Evolutionary conservation across 2,797 vertebrate genomes (phyloP).

Genomic region (Carcharodon carcharias): DNA sequence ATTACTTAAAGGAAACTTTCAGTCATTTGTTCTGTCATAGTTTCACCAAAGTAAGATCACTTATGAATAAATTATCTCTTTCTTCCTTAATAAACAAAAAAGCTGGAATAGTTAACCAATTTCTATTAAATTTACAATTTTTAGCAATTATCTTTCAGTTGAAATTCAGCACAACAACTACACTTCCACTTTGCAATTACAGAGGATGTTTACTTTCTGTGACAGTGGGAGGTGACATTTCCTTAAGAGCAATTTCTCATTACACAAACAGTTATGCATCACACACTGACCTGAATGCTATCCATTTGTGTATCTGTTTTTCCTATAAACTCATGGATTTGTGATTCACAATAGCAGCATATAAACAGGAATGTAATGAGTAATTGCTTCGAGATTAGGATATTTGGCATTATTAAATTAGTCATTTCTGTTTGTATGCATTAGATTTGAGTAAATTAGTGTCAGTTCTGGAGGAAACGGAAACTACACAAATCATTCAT

Average conservation of each 20-base stretch:
- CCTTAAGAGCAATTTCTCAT: conserved; percentile 20
- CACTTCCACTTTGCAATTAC: not conserved
- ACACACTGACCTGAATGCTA: not conserved
- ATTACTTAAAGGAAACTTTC: conserved; percentile 29
- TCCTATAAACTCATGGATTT: conserved; percentile 1
- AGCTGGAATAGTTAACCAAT: not conserved
- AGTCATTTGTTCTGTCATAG: not conserved
- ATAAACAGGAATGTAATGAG: not conserved
- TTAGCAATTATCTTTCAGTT: not conserved
- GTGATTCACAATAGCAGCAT: no score
- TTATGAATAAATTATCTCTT: not conserved
- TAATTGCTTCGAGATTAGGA: not conserved
- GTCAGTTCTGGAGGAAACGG: not conserved
- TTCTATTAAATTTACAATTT: not conserved
- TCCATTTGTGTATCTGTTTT: not conserved
- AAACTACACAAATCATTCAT: conserved; percentile 4
- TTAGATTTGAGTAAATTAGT: conserved; percentile 7
- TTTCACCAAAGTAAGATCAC: not conserved
- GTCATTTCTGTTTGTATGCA: not conserved
- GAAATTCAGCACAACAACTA: not conserved
- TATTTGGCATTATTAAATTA: not conserved
- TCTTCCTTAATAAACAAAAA: not conserved
- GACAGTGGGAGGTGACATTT: conserved; percentile 14
- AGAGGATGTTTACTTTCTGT: conserved; percentile 16
- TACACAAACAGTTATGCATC: not conserved